These are phyloP conservation scores for Babyrousa celebensis DNA, from an alignment of 2,797 vertebrate genomes.

Conservation along the genomic window DNA sequence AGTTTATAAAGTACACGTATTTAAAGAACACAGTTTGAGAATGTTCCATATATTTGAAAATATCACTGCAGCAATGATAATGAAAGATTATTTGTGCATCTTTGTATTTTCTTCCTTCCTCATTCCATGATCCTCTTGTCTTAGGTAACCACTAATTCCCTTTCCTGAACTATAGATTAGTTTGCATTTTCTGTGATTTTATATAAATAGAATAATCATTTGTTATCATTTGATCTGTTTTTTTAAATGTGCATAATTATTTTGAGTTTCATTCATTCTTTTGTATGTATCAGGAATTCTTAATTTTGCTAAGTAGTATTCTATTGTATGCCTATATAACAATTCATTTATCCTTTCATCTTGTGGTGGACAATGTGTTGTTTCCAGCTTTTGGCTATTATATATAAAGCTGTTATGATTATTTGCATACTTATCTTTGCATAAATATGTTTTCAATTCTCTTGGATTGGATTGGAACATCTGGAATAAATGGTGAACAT, in stretches of 20 bases:
- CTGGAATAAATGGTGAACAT: background rate
- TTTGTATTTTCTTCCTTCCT: background rate
- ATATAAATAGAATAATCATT: background rate
- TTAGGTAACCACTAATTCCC: background rate
- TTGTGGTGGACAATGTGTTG: background rate
- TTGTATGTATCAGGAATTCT: background rate
- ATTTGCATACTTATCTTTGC: background rate
- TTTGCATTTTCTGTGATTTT: background rate
- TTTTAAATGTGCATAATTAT: background rate
- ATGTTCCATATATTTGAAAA: background rate
- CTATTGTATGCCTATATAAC: background rate
- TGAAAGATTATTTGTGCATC: background rate
- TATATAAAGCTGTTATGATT: background rate
- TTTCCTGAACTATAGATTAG: background rate
- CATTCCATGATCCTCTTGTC: background rate
- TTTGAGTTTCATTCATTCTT: constrained; percentile 2
- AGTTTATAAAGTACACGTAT: background rate
- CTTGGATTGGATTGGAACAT: background rate
- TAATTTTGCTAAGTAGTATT: background rate
- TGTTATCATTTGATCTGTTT: background rate
- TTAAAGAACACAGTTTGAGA: background rate
- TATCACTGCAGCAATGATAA: background rate
- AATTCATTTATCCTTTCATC: constrained; percentile 6
- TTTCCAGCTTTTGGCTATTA: constrained; percentile 36
- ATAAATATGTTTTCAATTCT: background rate